Base-by-base conservation (phyloP, 2,888 invertebrate genomes). In the Ectemnius lituratus region DNA sequence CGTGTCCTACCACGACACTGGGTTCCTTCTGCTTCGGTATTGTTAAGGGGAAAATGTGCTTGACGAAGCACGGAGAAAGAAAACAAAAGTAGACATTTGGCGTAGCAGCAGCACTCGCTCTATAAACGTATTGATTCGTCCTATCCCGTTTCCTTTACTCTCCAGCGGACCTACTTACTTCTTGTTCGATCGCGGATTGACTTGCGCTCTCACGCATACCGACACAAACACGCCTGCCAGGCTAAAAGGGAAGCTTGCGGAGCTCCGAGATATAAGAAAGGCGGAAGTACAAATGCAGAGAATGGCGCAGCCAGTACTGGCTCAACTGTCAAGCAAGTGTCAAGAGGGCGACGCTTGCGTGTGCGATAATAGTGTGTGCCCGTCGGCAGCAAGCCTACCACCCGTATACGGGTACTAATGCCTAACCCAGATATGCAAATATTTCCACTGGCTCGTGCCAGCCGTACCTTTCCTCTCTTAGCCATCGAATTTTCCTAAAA, bases 351-450 rank as follows among this genome's bases (percentile, higher is more conserved):
- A n/a, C 37, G 57, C 57, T 46, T 16, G 59, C 46, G 14, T 14
- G 52, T 52, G 14, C 5, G 56, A 56, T 49, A 61, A 65, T 49
- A 61, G 59, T 66, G 37, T 56, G 37, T 60, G 13, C 47, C 28
- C 60, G 2, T 28, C 27, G 47, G 11, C 37, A 23, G 52, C 52
- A 16, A 14, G 52, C n/a, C 64, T 64, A 61, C 49, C 27, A 47
- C 73, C 70, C 73, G 67, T 73, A 80, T 78, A 72, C 78, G 76
- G 62, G 70, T 65, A 47, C 75, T 73, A 74, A 74, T 71, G 69
- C 66, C 71, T 81, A 84, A 83, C 85, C 85, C 77, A 83, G 84
- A 86, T 85, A 85, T 85, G 83, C 73, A 81, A 86, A 85, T 84
- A 64, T 76, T 76, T 73, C 72, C 60, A 6, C 16, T 2, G 70